These are phyloP conservation scores for Callithrix jacchus DNA, from an alignment of 2,113 vertebrate species.

Conservation along the genomic window DNA sequence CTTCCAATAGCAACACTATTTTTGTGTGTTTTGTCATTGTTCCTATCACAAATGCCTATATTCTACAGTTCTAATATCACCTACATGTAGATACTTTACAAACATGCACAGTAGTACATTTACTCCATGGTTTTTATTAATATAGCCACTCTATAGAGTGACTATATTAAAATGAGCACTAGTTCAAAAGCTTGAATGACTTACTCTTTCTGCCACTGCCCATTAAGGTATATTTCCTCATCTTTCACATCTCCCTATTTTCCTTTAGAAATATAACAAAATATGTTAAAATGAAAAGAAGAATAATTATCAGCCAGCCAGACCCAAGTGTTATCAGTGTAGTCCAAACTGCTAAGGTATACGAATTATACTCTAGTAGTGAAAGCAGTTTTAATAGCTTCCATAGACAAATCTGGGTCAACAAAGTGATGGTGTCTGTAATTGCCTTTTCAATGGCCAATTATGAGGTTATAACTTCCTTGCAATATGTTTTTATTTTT, in stretches of 20 bases:
- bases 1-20: background rate
- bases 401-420: background rate
- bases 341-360: background rate
- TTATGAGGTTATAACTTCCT: background rate
- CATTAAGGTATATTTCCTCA: background rate
- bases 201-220: rapidly evolving
- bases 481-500: background rate
- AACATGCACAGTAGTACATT: background rate
- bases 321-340: background rate
- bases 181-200: background rate
- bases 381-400: background rate
- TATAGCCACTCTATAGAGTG: background rate
- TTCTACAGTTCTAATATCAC: background rate
- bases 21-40: background rate
- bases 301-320: background rate
- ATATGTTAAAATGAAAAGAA: background rate
- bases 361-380: background rate
- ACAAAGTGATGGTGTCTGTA: background rate
- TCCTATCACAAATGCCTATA: background rate
- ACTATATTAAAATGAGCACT: background rate
- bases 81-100: background rate
- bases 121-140: background rate
- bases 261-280: background rate
- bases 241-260: background rate
- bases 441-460: background rate